phyloP scores from a whole-genome alignment of 2,113 vertebrate species.

The Benitochromis conjunctus region DNA sequence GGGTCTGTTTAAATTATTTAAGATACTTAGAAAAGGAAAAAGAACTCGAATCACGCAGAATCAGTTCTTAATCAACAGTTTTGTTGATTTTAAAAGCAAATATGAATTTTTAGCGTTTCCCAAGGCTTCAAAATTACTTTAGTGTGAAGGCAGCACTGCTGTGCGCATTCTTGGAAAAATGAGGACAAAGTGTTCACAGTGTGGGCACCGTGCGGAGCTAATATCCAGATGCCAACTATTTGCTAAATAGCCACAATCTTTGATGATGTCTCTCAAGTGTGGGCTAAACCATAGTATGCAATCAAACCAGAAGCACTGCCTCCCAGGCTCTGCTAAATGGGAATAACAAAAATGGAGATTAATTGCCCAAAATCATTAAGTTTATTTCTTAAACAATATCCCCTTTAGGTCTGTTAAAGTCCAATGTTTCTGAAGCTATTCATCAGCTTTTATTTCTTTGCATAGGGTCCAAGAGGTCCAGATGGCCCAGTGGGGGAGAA shows the following conservation, averaged over 20 bases:
- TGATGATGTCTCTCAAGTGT: background rate
- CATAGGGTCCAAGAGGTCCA: constrained; percentile 85
- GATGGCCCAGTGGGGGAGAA: constrained; percentile 83
- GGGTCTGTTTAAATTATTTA: background rate
- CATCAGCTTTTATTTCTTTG: constrained; percentile 4
- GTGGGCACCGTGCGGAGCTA: background rate
- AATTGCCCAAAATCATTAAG: background rate
- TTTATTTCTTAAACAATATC: background rate
- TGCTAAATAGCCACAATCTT: constrained; percentile 14
- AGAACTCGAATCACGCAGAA: background rate
- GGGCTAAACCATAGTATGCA: background rate
- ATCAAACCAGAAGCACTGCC: background rate
- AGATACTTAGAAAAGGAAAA: background rate
- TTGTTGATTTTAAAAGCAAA: background rate
- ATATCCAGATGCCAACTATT: constrained; percentile 2
- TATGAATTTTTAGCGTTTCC: constrained; percentile 41
- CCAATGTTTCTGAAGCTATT: background rate
- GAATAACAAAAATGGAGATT: constrained; percentile 10
- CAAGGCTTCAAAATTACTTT: constrained; percentile 1
- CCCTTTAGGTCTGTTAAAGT: background rate
- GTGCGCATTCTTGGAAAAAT: constrained; percentile 6
- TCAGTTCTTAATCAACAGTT: background rate
- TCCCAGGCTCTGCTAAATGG: background rate
- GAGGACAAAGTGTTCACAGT: constrained; percentile 10
- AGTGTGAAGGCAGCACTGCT: background rate